Base-by-base conservation (phyloP, 2,888 invertebrate species). In the Leucania comma region DNA sequence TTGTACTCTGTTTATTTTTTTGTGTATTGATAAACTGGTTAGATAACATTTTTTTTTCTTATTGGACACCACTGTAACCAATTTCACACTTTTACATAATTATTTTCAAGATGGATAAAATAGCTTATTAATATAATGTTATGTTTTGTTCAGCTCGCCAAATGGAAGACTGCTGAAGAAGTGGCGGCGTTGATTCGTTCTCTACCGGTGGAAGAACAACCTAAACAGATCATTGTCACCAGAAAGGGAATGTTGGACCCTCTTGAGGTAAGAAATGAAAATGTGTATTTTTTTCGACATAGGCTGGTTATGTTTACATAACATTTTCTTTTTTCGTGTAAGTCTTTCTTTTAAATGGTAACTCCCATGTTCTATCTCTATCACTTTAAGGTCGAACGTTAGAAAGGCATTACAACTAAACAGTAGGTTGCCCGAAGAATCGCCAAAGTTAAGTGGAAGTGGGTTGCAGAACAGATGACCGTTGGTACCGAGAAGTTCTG, bases 141-240 rank as follows among this genome's bases (percentile, higher is more conserved):
- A 26, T 54, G 5, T 70, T 35, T 60, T 56, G 22, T 70, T 54
- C 54, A 98, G 97, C 96, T 99, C 94, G 99, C 99, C 14, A 99
- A 99, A 95, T 99, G 99, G 99, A 99, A 99, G 95, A 99, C 99
- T 0, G 99, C 99, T 63, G 99, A 99, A 96, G 99, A 99, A 98
- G 99, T 99, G 22, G 99, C 99, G 1, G 99, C 99, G 46, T 96
- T 99, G 87, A 99, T 99, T 97, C 97, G 99, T 56, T 99, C 99
- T 0, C 95, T 99, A 81, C 99, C 99, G 0, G 99, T 99, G 6
- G 99, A 99, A 95, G 99, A 99, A 95, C 99, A 99, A 92, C 99
- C 99, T 0, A 99, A 99, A 92, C 99, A 99, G 96, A 99, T 99
- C 93, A 99, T 99, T 91, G 99, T 99, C 68, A 99, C 99, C 0